Evolutionary conservation across 2,888 invertebrate genomes (phyloP), one percentile per base, ranked within the genome.

Genomic region (Chrysolina haemoptera): DNA sequence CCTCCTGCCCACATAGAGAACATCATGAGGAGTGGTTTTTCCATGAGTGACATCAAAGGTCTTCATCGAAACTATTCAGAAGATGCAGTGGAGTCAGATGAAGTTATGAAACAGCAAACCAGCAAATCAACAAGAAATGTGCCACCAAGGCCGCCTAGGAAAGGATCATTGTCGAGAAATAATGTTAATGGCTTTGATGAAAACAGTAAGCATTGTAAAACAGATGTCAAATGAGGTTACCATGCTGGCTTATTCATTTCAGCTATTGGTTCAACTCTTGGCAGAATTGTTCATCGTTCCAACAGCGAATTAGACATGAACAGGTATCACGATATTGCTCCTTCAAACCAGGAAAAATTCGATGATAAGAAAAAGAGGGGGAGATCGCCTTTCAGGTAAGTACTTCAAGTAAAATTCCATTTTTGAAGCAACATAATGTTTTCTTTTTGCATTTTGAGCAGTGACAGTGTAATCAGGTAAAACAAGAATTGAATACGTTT

Each of bases 1-100:
- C 91, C 91, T 65, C 93, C 93, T 0, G 94, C 93, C 0, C 96
- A 96, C 82, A 93, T 97, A 81, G 97, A 97, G 86, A 96, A 96
- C 85, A 96, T 97, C 78, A 95, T 97, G 91, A 93, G 95, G 82
- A 95, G 96, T 81, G 93, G 93, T 59, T 97, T 97, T 87, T 96
- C 96, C 43, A 96, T 97, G 92, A 96, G 93, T 79, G 97, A 97
- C 82, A 96, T 97, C 74, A 97, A 97, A 91, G 96, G 96, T 80
- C 89, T 97, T 18, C 95, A 95, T 79, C 90, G 95, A 71, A 94
- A 95, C 86, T 97, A 96, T 88, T 90, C 92, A 0, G 97, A 97
- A 80, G 97, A 97, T 84, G 94, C 90, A 0, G 92, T 90, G 0
- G 94, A 94, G 84, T 90, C 91, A 0, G 94, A 94, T 77, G 94